phyloP scores from a whole-genome alignment of 2,888 invertebrate species.

The Lysandra coridon region DNA sequence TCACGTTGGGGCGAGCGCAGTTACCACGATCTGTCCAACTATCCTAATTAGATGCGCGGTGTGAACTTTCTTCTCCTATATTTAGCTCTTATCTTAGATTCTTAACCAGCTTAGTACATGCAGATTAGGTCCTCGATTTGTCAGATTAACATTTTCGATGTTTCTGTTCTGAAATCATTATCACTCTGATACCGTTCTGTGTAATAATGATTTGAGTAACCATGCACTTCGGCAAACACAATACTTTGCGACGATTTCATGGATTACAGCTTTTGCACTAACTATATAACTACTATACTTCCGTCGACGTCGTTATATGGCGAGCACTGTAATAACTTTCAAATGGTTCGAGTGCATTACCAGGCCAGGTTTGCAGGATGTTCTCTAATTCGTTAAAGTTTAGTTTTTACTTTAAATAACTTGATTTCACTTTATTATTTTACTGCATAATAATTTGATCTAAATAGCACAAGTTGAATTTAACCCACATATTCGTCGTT shows the following conservation, averaged over 20 bases:
- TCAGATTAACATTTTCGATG: not conserved
- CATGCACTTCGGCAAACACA: not conserved
- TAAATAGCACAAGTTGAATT: not conserved
- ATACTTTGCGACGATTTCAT: not conserved
- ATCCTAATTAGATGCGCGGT: slow-evolving; percentile 24
- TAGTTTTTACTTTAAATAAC: slow-evolving; percentile 16
- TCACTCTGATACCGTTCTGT: not conserved
- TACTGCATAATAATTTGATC: not conserved
- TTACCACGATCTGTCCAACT: slow-evolving; percentile 33
- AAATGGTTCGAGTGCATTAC: not conserved
- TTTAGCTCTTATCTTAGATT: slow-evolving; percentile 22
- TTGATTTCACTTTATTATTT: not conserved
- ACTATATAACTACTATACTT: not conserved
- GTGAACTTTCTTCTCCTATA: slow-evolving; percentile 13
- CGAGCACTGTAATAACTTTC: slow-evolving; percentile 4
- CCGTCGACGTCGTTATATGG: not conserved
- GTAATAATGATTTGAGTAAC: not conserved
- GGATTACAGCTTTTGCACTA: not conserved
- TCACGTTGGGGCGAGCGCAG: not conserved
- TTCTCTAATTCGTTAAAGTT: not conserved
- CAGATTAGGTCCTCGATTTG: not conserved
- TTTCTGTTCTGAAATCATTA: not conserved
- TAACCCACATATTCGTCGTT: not conserved
- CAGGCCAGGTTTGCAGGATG: not conserved
- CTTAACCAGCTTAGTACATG: not conserved